phyloP scores from a whole-genome alignment of 2,888 invertebrate species.

The Oscheius myriophilus region DNA sequence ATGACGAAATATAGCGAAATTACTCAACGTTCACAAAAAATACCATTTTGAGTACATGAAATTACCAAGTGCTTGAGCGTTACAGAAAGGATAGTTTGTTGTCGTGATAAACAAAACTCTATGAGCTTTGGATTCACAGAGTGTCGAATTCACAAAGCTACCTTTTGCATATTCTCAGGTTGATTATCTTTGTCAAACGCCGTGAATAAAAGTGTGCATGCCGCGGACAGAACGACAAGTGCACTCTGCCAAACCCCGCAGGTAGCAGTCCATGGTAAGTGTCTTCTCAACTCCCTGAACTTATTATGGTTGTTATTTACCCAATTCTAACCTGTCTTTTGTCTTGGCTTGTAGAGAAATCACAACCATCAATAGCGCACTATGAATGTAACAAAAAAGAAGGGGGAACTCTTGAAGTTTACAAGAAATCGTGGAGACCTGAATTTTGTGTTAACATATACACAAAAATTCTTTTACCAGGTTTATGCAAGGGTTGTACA shows the following conservation, averaged over 20 bases:
- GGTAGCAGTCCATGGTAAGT: slow-evolving; percentile 34
- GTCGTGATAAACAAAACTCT: no score
- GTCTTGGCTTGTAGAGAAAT: slow-evolving; percentile 12
- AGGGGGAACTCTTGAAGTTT: slow-evolving; percentile 52
- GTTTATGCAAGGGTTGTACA: slow-evolving; percentile 44
- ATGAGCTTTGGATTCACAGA: no score
- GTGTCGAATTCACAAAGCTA: background rate
- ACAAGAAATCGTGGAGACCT: slow-evolving; percentile 43
- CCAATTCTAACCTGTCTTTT: slow-evolving; percentile 22
- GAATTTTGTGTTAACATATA: no score
- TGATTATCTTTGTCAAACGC: slow-evolving; percentile 46
- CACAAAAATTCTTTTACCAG: slow-evolving; percentile 29
- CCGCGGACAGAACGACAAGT: slow-evolving; percentile 38
- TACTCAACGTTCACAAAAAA: no score
- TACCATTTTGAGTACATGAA: no score
- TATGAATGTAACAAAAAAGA: slow-evolving; percentile 52
- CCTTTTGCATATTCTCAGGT: slow-evolving; percentile 42
- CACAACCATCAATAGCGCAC: slow-evolving; percentile 28
- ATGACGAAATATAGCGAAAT: no score
- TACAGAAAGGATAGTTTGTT: no score
- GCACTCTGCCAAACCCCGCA: slow-evolving; percentile 54
- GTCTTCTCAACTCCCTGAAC: slow-evolving; percentile 6
- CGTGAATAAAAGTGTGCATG: slow-evolving; percentile 46
- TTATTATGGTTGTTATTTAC: background rate
- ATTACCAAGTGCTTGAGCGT: no score